Evolutionary conservation across 2,113 vertebrate genomes (phyloP).

Genomic region (Ptyas mucosa): DNA sequence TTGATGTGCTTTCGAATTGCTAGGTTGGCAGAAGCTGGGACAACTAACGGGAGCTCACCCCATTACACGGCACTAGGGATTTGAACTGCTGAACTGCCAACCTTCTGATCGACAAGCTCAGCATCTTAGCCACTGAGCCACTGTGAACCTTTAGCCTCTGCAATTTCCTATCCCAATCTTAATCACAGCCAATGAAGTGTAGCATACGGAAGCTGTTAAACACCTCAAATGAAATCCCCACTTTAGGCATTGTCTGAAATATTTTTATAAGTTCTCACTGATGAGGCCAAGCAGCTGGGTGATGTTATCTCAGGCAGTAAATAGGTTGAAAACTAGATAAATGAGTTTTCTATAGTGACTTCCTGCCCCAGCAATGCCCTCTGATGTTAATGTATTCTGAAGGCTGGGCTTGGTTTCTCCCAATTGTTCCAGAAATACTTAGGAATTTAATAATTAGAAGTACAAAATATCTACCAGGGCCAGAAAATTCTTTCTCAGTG

Average conservation of each 20-base stretch:
- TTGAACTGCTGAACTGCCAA: too few relatives aligned
- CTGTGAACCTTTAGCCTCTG: background rate
- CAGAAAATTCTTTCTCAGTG: background rate
- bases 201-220: background rate
- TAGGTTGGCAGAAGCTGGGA: too few relatives aligned
- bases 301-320: background rate
- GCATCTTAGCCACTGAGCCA: too few relatives aligned
- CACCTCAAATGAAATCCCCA: background rate
- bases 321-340: background rate
- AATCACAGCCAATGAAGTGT: background rate
- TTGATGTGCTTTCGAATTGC: too few relatives aligned
- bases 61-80: too few relatives aligned
- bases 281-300: background rate
- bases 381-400: background rate
- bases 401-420: background rate
- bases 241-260: background rate
- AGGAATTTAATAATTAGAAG: background rate
- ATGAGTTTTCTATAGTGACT: background rate
- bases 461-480: background rate
- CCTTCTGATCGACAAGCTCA: too few relatives aligned
- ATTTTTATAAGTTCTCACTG: background rate
- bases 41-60: too few relatives aligned
- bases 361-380: background rate
- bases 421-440: background rate
- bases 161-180: background rate